Evolutionary conservation across 2,797 vertebrate species (phyloP).

Genomic region (Tangara arthus): DNA sequence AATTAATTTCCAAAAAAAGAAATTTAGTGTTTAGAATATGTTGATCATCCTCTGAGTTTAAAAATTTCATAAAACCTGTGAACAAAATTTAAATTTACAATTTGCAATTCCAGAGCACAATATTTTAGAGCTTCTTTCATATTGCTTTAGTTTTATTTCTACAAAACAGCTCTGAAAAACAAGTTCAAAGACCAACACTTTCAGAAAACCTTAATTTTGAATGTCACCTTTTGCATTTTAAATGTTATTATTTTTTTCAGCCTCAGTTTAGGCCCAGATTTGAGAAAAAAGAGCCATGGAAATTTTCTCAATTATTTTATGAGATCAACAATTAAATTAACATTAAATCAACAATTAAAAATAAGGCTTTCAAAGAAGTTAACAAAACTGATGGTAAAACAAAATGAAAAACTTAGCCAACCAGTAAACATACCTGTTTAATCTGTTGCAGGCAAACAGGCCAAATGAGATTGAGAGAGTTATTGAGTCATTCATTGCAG

Average conservation of each 20-base stretch:
- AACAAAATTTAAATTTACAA: neutral
- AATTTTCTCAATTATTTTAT: neutral
- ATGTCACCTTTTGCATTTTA: neutral
- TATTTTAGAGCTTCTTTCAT: neutral
- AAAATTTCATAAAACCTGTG: neutral
- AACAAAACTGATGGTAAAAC: neutral
- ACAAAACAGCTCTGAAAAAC: neutral
- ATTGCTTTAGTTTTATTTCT: neutral
- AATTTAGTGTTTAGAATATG: neutral
- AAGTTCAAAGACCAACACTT: neutral
- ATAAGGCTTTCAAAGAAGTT: neutral
- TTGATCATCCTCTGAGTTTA: neutral
- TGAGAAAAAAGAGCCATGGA: neutral
- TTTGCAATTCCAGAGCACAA: neutral
- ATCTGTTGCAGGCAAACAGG: neutral
- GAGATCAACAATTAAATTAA: neutral
- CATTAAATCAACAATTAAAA: neutral
- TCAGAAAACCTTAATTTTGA: neutral
- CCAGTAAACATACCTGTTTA: neutral
- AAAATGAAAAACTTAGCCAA: neutral
- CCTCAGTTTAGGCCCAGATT: neutral
- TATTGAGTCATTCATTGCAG: neutral
- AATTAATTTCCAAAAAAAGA: neutral
- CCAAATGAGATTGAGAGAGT: neutral
- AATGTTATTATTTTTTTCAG: neutral